Percentiles rank a stretch among this genome's conserved stretches.
phyloP scores from a whole-genome alignment of 1,140 invertebrate genomes.

The Diorhabda elongata region DNA sequence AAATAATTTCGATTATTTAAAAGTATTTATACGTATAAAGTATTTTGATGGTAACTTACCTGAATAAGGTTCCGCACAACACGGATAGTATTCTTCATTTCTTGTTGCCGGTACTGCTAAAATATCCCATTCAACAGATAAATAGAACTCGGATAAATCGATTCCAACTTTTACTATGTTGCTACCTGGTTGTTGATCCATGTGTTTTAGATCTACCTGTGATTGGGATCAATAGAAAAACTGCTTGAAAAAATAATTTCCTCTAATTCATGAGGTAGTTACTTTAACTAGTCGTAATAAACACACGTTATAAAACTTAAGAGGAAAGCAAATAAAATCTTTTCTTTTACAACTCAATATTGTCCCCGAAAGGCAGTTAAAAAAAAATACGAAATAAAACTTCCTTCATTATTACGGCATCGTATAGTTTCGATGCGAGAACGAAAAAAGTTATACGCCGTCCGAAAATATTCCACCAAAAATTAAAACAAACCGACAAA shows the following conservation, averaged over 20 bases:
- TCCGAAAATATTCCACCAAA: no score
- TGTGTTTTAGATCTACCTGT: slow-evolving; percentile 82
- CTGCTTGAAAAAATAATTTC: no score
- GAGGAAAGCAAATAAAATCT: no score
- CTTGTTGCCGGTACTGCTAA: slow-evolving; percentile 79
- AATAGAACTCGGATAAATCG: slow-evolving; percentile 85
- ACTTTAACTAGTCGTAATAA: no score
- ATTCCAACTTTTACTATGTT: slow-evolving; percentile 79
- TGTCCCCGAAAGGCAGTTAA: not conserved
- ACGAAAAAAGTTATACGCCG: not conserved
- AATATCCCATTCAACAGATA: slow-evolving; percentile 96
- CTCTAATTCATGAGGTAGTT: no score
- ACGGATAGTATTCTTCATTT: slow-evolving; percentile 91
- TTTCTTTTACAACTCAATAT: not conserved
- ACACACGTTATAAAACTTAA: no score
- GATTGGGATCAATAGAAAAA: no score
- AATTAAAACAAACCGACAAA: no score
- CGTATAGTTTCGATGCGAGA: slow-evolving; percentile 7
- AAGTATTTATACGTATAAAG: not conserved
- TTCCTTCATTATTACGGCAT: slow-evolving; percentile 12
- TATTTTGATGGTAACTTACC: slow-evolving; percentile 49
- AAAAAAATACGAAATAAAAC: slow-evolving; percentile 5
- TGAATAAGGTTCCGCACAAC: slow-evolving; percentile 76
- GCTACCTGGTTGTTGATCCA: slow-evolving; percentile 69
- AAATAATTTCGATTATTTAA: not conserved